Evolutionary conservation across 64 coral and sea anemone genomes (phyloP).

Genomic region (Anthopleura sola): DNA sequence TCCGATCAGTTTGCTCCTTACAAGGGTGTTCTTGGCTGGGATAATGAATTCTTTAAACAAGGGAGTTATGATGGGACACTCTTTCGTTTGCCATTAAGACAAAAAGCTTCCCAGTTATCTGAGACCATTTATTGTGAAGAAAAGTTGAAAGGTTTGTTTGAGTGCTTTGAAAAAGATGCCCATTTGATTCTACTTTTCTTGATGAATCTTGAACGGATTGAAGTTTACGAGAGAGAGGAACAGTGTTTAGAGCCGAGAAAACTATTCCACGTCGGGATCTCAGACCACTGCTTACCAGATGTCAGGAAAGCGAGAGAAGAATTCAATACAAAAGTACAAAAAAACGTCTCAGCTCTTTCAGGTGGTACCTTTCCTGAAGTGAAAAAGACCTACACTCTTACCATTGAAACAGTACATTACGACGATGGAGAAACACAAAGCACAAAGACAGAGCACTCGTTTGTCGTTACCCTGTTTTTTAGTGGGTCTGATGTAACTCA

Average conservation of each 20-base stretch:
- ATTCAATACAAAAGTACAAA: constrained; percentile 20
- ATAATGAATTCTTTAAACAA: constrained; percentile 25
- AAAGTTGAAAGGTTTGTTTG: constrained; percentile 70
- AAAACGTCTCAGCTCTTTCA: not conserved
- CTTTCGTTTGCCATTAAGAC: constrained; percentile 86
- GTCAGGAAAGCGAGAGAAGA: constrained; percentile 39
- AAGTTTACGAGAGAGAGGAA: constrained; percentile 50
- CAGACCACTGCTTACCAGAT: not conserved
- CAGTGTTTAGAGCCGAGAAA: constrained; percentile 21
- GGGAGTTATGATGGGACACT: constrained; percentile 72
- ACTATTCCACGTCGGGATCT: constrained; percentile 48
- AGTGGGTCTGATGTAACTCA: constrained; percentile 30
- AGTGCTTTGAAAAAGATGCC: constrained; percentile 76
- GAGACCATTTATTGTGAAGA: constrained; percentile 63
- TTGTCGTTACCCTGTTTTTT: constrained; percentile 52
- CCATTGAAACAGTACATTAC: constrained; percentile 34
- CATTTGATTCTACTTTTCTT: constrained; percentile 71
- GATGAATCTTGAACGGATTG: constrained; percentile 68
- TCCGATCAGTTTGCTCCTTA: constrained; percentile 76
- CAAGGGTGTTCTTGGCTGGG: constrained; percentile 53
- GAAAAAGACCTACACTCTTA: constrained; percentile 42
- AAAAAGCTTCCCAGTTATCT: constrained; percentile 54
- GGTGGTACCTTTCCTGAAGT: not conserved
- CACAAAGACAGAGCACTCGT: constrained; percentile 21
- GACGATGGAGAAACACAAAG: not conserved